phyloP scores from a whole-genome alignment of 1,140 invertebrate species.

The Rhyacophila brunnea region DNA sequence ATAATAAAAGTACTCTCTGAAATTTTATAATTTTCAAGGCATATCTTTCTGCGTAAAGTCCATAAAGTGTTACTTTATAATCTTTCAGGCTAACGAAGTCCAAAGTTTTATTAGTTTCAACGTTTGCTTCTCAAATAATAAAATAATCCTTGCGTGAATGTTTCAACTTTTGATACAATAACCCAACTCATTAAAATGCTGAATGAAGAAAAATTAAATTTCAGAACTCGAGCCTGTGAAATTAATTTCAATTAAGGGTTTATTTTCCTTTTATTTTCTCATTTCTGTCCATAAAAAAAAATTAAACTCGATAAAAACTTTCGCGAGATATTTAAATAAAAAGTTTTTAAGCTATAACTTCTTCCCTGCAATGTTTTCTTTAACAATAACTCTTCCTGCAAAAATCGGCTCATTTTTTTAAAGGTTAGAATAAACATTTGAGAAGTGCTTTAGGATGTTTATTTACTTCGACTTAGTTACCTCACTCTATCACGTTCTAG shows the following conservation, averaged over 20 bases:
- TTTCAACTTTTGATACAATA: constrained; percentile 28
- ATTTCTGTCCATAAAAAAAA: constrained; percentile 25
- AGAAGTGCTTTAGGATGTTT: no score
- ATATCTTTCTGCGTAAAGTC: no score
- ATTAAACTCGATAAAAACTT: constrained; percentile 21
- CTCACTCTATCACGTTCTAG: no score
- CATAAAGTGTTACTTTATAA: no score
- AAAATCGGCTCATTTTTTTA: no score
- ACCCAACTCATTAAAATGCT: constrained; percentile 30
- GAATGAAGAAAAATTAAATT: constrained; percentile 32
- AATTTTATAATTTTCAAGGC: no score
- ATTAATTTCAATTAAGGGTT: constrained; percentile 36
- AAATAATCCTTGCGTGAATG: constrained; percentile 23
- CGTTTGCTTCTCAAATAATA: constrained; percentile 14
- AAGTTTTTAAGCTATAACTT: constrained; percentile 16
- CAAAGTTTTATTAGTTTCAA: constrained; percentile 24
- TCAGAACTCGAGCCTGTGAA: constrained; percentile 28
- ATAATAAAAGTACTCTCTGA: constrained; percentile 4
- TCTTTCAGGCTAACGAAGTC: constrained; percentile 14
- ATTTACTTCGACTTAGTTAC: no score
- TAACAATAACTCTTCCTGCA: no score
- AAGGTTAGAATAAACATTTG: no score
- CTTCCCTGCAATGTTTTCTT: not conserved
- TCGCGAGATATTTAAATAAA: constrained; percentile 25
- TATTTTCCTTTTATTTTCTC: constrained; percentile 34